These are phyloP conservation scores for Ptiloglossa arizonensis DNA, from an alignment of 1,140 invertebrate species.

Conservation along the genomic window DNA sequence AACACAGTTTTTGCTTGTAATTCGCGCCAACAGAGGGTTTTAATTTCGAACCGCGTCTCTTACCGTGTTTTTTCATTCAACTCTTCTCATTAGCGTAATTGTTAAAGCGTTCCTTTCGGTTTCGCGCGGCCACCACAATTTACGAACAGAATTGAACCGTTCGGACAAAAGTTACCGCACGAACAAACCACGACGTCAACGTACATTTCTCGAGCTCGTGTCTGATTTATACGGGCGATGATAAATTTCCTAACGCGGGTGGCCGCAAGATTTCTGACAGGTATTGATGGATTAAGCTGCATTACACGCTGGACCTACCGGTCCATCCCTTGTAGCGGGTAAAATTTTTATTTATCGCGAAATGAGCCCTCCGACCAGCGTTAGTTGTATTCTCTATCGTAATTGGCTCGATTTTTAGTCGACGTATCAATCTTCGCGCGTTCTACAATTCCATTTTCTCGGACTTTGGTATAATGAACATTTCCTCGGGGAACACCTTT, in stretches of 20 bases:
- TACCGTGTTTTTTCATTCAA: not conserved
- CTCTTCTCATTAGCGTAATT: not conserved
- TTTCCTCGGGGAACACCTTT: slow-evolving; percentile 27
- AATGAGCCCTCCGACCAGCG: too few relatives aligned
- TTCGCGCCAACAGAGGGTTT: not conserved
- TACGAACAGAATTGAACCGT: not conserved
- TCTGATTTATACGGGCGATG: slow-evolving; percentile 68
- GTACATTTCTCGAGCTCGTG: slow-evolving; percentile 23
- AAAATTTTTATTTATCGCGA: slow-evolving; percentile 69
- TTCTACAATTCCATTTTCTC: not conserved
- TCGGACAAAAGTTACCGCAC: not conserved
- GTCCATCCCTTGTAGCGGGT: slow-evolving; percentile 59
- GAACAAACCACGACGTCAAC: not conserved
- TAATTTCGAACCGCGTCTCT: not conserved
- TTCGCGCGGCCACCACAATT: not conserved
- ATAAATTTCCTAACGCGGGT: slow-evolving; percentile 64
- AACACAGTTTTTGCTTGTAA: not conserved
- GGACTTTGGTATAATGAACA: slow-evolving; percentile 45
- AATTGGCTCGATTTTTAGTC: not conserved
- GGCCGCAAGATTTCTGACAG: slow-evolving; percentile 56
- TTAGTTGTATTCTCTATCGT: slow-evolving; percentile 14
- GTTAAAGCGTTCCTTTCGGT: not conserved
- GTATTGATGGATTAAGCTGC: slow-evolving; percentile 71
- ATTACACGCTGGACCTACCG: slow-evolving; percentile 68
- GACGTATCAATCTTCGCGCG: too few relatives aligned